A percentile compares a stretch with the other conserved stretches of the same genome.
These are phyloP conservation scores for Diadophis punctatus DNA, from an alignment of 2,113 vertebrate species.

Conservation along the genomic window DNA sequence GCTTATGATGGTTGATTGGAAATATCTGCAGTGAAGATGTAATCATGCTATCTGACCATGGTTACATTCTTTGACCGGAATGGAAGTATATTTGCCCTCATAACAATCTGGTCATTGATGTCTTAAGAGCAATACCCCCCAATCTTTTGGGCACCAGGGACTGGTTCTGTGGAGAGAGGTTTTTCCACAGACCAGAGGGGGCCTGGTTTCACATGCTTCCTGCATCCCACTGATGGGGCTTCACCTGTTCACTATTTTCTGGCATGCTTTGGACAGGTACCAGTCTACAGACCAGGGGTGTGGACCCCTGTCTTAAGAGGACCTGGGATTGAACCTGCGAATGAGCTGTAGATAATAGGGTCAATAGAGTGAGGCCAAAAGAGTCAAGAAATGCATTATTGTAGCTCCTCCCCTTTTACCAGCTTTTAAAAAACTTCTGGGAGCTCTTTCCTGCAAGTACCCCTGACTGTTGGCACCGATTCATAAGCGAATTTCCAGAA, in stretches of 20 bases:
- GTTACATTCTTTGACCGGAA: neutral
- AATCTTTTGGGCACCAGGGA: neutral
- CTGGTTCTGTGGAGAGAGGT: neutral
- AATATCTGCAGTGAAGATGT: neutral
- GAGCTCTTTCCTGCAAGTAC: neutral
- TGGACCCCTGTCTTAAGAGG: neutral
- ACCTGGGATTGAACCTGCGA: neutral
- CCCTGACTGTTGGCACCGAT: neutral
- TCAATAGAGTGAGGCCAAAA: neutral
- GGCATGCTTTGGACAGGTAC: neutral
- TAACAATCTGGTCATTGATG: neutral
- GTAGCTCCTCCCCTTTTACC: neutral
- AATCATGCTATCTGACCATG: neutral
- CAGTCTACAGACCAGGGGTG: fast-evolving
- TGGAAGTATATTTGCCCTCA: neutral
- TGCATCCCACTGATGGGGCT: neutral
- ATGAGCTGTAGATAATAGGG: neutral
- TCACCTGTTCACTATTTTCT: neutral
- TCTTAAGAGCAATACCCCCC: neutral
- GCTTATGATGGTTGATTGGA: neutral
- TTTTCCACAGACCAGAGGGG: neutral
- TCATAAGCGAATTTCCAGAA: neutral
- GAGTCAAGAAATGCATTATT: neutral
- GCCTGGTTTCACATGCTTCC: neutral
- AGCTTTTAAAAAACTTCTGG: no score